Evolutionary conservation across 2,888 invertebrate species (phyloP), one percentile per base, ranked within the genome.

Genomic region (Linyphia triangularis): DNA sequence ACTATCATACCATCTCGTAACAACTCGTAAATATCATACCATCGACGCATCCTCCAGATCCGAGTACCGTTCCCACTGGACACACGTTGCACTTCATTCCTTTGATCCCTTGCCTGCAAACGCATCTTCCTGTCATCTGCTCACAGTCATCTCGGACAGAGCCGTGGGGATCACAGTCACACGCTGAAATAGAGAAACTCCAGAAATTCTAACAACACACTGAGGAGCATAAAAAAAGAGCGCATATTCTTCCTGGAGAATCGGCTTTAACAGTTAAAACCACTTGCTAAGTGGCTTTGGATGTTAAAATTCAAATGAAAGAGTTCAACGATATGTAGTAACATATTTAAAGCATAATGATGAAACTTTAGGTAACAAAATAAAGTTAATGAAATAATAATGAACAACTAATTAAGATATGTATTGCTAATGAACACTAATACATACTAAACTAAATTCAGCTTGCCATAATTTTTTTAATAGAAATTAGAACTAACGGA

Each of bases 41-140:
- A 93, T 94, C 92, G 65, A 93, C 92, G 92, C 97, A 97, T 90
- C 97, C 97, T 91, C 95, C 95, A 1, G 96, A 95, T 22, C 96
- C 96, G 24, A 97, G 94, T 40, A 96, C 94, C 92, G 96, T 96
- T 90, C 96, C 96, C 91, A 96, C 96, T 5, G 95, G 95, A 89
- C 92, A 92, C 9, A 90, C 90, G 85, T 93, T 92, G 93, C 98
- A 98, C 93, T 97, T 97, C 92, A 96, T 96, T 5, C 98, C 97
- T 91, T 95, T 95, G 88, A 97, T 96, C 10, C 96, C 96, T 0
- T 96, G 95, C 92, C 96, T 96, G 93, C 98, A 98, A 37, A 97
- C 96, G 92, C 98, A 98, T 59, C 96, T 94, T 0, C 98, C 98
- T 0, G 96, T 97, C 96, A 96, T 97, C 93, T 98, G 98, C 92